Conservation (phyloP, 2,888 invertebrate genomes). For the Clusia tigrina region DNA sequence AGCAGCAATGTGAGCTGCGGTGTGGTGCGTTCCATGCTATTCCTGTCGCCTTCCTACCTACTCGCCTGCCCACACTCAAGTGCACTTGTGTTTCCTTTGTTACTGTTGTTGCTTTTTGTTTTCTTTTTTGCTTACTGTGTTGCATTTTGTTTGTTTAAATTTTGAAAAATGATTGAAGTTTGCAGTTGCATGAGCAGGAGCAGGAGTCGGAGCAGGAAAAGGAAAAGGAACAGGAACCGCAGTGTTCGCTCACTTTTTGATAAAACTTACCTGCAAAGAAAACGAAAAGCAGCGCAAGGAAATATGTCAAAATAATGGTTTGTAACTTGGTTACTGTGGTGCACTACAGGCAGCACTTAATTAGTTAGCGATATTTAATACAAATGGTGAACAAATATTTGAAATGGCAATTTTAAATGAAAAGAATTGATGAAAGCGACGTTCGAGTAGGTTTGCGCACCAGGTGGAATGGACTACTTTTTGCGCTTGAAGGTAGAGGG, state of each 20-base stretch:
- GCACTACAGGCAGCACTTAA: conserved; percentile 18
- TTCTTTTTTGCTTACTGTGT: background rate
- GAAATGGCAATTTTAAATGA: conserved; percentile 14
- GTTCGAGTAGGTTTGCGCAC: background rate
- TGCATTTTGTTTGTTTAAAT: conserved; percentile 9
- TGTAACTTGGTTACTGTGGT: background rate
- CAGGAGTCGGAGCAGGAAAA: background rate
- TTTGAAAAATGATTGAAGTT: conserved; percentile 1
- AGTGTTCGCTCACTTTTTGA: background rate
- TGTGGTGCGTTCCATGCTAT: background rate
- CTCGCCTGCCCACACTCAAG: background rate
- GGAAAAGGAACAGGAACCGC: background rate
- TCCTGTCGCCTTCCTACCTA: background rate
- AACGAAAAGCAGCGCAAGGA: conserved; percentile 1
- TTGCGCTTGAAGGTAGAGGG: background rate
- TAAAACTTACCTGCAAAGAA: background rate
- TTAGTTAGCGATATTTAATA: conserved; percentile 23
- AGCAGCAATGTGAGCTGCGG: background rate
- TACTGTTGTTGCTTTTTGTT: conserved; percentile 2
- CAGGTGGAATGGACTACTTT: background rate
- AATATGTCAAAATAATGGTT: conserved; percentile 6
- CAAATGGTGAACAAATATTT: background rate
- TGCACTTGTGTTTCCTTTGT: conserved; percentile 4
- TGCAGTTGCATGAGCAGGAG: background rate
- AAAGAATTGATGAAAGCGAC: background rate